Evolutionary conservation across 2,113 vertebrate species (phyloP).

Genomic region (Mirza zaza): DNA sequence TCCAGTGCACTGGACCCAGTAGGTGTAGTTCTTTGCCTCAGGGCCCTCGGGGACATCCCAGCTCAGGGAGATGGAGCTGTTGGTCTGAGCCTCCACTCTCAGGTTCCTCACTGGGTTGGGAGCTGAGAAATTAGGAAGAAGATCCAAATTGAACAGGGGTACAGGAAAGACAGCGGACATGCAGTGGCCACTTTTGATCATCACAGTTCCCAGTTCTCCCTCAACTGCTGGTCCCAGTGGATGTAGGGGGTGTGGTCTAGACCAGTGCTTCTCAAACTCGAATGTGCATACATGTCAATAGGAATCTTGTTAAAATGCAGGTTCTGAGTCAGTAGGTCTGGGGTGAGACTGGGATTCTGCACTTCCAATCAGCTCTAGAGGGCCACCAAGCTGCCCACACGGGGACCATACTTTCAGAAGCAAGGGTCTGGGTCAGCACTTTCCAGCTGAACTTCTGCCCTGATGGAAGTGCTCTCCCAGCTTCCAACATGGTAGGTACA

Average conservation of each 20-base stretch:
- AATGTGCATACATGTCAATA: not conserved
- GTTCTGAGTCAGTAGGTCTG: not conserved
- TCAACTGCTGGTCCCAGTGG: not conserved
- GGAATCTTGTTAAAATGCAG: not conserved
- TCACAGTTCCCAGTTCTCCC: not conserved
- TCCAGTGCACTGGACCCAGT: not conserved
- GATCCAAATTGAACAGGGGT: no score
- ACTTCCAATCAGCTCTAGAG: not conserved
- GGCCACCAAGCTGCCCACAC: not conserved
- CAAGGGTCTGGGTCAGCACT: not conserved
- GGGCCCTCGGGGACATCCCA: not conserved
- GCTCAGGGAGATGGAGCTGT: not conserved
- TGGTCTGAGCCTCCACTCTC: not conserved
- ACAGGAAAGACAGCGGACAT: not conserved
- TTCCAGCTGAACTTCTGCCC: fast-evolving
- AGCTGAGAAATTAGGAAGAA: not conserved
- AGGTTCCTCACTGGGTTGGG: not conserved
- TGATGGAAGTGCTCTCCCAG: not conserved
- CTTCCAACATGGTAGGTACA: no score
- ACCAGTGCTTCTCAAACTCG: not conserved
- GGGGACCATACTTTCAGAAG: not conserved
- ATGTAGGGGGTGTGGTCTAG: no score
- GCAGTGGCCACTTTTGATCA: not conserved
- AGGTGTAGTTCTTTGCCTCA: not conserved
- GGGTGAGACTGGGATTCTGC: not conserved